Conservation (phyloP, 1,140 invertebrate genomes). For the honey bee (Apis mellifera) region Amel_HAv3.1 CM009931.2:15660501-15661000, state of each 20-base stretch:
- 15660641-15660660: background rate
- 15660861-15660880: background rate
- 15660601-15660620: background rate
- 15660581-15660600: background rate
- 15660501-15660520: background rate
- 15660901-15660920: background rate
- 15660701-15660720: background rate
- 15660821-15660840: background rate
- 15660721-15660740: background rate
- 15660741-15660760: background rate
- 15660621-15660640: too few relatives aligned
- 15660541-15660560: background rate
- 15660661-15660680: too few relatives aligned
- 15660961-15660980: background rate
- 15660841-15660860: background rate
- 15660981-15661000: constrained; percentile 4
- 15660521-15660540: background rate
- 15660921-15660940: background rate
- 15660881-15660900: background rate
- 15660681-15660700: background rate
- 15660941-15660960: background rate
- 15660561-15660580: background rate
- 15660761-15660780: background rate
- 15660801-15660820: background rate
- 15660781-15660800: background rate